phyloP scores from a whole-genome alignment of 2,113 vertebrate species.

The Setophaga kirtlandii region DNA sequence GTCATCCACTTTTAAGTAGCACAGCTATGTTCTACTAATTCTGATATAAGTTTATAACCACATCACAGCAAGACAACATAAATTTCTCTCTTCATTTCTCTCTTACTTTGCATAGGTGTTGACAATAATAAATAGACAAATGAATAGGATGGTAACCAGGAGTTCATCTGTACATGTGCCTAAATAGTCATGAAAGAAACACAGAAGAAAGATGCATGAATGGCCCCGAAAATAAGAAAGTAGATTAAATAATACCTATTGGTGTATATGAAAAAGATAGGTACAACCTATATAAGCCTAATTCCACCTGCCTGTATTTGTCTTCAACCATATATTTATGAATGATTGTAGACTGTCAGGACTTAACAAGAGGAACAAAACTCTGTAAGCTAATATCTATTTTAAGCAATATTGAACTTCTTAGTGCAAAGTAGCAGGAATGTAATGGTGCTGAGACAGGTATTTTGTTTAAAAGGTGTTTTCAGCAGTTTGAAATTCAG shows the following conservation, averaged over 20 bases:
- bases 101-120: neutral
- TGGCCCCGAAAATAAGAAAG: neutral
- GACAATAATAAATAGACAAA: neutral
- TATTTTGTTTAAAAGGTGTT: constrained; percentile 54
- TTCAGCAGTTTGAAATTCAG: constrained; percentile 59
- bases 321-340: neutral
- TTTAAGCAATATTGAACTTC: neutral
- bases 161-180: neutral
- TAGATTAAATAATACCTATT: neutral
- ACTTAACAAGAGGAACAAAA: neutral
- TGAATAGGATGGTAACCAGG: neutral
- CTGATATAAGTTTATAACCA: neutral
- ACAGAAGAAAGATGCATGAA: neutral
- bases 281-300: neutral
- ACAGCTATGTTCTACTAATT: neutral
- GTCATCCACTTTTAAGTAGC: neutral
- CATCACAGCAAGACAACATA: neutral
- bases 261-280: neutral
- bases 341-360: neutral
- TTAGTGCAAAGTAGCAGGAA: constrained; percentile 16
- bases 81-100: neutral
- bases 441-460: constrained; percentile 33
- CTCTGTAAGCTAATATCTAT: neutral
- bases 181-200: neutral
- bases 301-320: neutral